A percentile compares a stretch with the other conserved stretches of the same genome.
Evolutionary conservation across 1,140 invertebrate genomes (phyloP).

Genomic region (Chironomus tepperi): DNA sequence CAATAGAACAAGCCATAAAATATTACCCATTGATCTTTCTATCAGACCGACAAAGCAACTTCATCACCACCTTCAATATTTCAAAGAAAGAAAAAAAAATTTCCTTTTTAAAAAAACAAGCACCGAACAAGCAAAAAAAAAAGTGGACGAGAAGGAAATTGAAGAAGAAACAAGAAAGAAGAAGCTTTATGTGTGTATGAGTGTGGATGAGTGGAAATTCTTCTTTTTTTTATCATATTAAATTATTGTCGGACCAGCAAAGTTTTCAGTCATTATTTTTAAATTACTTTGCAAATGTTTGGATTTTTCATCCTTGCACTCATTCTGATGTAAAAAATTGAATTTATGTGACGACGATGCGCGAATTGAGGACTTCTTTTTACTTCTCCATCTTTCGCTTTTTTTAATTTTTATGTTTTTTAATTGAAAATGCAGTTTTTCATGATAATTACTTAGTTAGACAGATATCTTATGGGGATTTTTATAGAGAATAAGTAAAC

Average conservation of each 20-base stretch:
- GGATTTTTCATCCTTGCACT: slow-evolving; percentile 1
- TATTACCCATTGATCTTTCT: no score
- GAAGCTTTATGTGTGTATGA: neutral
- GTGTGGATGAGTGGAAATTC: neutral
- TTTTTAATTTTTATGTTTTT: neutral
- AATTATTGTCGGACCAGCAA: slow-evolving; percentile 7
- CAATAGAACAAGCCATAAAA: no score
- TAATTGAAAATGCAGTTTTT: neutral
- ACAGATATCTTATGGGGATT: no score
- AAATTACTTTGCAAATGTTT: slow-evolving; percentile 14
- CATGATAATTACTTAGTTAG: no score
- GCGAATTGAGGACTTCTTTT: neutral
- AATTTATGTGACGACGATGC: neutral
- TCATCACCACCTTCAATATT: no score
- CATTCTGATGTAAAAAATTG: neutral
- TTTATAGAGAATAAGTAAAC: no score
- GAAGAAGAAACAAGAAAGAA: neutral
- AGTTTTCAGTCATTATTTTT: slow-evolving; percentile 14
- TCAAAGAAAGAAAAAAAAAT: neutral
- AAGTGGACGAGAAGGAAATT: neutral
- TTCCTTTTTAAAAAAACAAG: neutral
- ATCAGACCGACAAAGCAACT: no score
- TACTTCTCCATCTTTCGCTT: neutral
- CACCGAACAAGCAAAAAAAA: neutral
- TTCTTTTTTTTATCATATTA: neutral